These are phyloP conservation scores for Trissoscelio sp. DNA, from an alignment of 2,888 invertebrate species.

Conservation along the genomic window DNA sequence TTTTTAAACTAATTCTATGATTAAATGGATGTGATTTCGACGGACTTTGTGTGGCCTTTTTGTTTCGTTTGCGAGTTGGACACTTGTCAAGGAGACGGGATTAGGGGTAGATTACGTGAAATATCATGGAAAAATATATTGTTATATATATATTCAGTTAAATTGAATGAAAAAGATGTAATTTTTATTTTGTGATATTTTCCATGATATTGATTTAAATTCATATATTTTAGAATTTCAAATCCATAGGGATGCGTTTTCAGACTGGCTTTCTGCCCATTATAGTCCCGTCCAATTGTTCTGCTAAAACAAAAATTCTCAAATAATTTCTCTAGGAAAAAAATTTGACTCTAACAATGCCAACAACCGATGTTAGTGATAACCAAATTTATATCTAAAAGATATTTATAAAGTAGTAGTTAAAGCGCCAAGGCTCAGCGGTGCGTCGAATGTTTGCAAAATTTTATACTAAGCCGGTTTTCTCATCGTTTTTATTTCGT, in stretches of 20 bases:
- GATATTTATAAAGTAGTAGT: constrained; percentile 5
- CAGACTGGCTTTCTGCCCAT: constrained; percentile 31
- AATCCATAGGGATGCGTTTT: constrained; percentile 47
- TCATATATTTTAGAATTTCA: background rate
- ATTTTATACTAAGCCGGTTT: too few relatives aligned
- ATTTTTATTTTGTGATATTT: background rate
- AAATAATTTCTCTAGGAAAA: background rate
- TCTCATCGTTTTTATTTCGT: too few relatives aligned
- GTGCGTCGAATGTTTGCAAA: background rate
- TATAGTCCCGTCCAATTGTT: constrained; percentile 32
- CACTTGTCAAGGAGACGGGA: background rate
- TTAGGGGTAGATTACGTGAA: background rate
- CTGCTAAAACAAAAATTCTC: constrained; percentile 10
- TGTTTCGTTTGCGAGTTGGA: background rate
- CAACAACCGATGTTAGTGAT: constrained; percentile 10
- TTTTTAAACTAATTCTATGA: background rate
- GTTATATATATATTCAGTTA: too few relatives aligned
- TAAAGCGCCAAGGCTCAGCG: background rate
- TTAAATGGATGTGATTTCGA: background rate
- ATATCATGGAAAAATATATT: background rate
- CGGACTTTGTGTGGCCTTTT: background rate
- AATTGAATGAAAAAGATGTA: too few relatives aligned
- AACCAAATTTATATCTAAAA: constrained; percentile 16
- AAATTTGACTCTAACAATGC: constrained; percentile 13
- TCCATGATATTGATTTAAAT: background rate